These are phyloP conservation scores for Achroia grisella DNA, from an alignment of 1,140 invertebrate species.

Conservation along the genomic window DNA sequence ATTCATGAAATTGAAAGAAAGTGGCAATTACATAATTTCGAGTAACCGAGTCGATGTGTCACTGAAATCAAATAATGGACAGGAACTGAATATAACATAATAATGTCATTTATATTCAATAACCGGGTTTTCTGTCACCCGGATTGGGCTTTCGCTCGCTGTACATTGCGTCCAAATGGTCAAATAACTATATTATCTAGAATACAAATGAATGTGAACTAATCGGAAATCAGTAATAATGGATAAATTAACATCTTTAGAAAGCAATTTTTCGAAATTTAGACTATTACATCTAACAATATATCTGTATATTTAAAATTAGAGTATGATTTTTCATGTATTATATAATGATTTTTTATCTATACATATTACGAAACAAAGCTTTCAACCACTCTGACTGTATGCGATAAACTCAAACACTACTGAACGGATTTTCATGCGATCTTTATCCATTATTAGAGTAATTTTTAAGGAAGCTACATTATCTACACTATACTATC, in stretches of 20 bases:
- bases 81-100: slow-evolving; percentile 23
- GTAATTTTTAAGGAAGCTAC: no score
- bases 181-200: slow-evolving; percentile 27
- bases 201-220: slow-evolving; percentile 38
- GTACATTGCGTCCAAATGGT: slow-evolving; percentile 31
- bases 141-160: slow-evolving; percentile 37
- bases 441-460: no score
- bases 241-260: slow-evolving; percentile 34
- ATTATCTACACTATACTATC: no score
- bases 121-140: slow-evolving; percentile 7
- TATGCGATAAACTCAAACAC: no score
- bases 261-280: slow-evolving; percentile 27
- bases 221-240: slow-evolving; percentile 18
- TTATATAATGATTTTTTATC: no score
- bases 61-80: background rate
- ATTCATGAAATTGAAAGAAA: slow-evolving; percentile 19
- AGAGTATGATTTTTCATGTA: no score
- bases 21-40: slow-evolving; percentile 6
- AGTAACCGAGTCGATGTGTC: background rate
- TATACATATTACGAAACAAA: no score
- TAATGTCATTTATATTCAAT: slow-evolving; percentile 44
- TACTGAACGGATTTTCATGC: no score
- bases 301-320: no score
- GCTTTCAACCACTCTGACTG: no score
- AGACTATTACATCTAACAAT: no score